These are phyloP conservation scores for Lepidotrigona ventralis DNA, from an alignment of 1,140 invertebrate species.

Conservation along the genomic window DNA sequence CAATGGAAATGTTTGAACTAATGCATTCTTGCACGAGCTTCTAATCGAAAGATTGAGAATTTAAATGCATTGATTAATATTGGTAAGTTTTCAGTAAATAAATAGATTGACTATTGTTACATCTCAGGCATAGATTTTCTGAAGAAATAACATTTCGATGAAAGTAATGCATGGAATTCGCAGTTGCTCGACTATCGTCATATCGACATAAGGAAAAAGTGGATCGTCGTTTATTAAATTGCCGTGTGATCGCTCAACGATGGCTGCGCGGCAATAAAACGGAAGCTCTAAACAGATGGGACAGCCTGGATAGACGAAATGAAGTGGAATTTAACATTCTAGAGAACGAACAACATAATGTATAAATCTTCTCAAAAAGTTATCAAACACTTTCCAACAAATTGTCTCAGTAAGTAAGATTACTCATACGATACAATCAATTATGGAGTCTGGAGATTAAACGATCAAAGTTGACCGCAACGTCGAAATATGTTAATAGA, in stretches of 20 bases:
- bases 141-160: not conserved
- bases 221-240: constrained; percentile 38
- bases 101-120: not conserved
- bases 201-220: constrained; percentile 24
- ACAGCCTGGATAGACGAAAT: not conserved
- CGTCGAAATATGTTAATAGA: too few species aligned
- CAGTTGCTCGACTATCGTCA: not conserved
- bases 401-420: too few species aligned
- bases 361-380: not conserved
- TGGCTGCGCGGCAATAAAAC: constrained; percentile 20
- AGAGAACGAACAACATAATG: not conserved
- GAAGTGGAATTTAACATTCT: constrained; percentile 35
- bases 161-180: constrained; percentile 21
- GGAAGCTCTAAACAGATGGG: constrained; percentile 35
- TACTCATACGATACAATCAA: too few species aligned
- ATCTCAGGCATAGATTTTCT: not conserved
- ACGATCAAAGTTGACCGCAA: too few species aligned
- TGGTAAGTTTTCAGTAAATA: not conserved
- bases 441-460: too few species aligned
- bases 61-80: not conserved
- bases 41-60: not conserved
- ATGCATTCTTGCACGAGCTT: not conserved
- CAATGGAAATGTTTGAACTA: not conserved
- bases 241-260: not conserved
- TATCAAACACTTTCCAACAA: not conserved